These are phyloP conservation scores for Diachasmimorpha longicaudata DNA, from an alignment of 1,140 invertebrate species.

Conservation along the genomic window DNA sequence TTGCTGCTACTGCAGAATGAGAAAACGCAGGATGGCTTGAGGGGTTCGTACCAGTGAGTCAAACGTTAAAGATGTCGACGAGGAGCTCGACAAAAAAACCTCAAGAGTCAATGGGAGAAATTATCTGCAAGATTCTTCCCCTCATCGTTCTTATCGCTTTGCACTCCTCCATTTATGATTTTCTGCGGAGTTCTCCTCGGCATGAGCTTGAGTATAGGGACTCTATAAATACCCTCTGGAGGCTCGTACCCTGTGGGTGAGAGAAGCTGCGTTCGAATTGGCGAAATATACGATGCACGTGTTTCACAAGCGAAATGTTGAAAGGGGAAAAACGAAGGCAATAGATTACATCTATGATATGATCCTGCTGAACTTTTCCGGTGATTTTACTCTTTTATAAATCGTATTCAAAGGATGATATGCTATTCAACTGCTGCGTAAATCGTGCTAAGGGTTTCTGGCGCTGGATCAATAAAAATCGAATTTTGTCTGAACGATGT, in stretches of 20 bases:
- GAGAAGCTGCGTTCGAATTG: not conserved
- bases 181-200: not conserved
- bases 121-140: not conserved
- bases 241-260: not conserved
- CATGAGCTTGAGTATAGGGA: not conserved
- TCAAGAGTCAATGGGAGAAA: not conserved
- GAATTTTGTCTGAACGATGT: no score
- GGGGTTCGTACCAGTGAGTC: not conserved
- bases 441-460: not conserved
- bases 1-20: not conserved
- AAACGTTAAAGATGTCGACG: not conserved
- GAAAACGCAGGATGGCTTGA: not conserved
- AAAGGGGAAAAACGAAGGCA: not conserved
- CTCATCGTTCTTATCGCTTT: not conserved
- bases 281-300: constrained; percentile 6
- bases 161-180: not conserved
- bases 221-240: not conserved
- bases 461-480: not conserved
- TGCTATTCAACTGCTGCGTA: not conserved
- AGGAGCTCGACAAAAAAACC: not conserved
- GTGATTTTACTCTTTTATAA: not conserved
- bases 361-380: not conserved
- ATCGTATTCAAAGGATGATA: not conserved
- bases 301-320: not conserved
- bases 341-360: not conserved